Evolutionary conservation across 2,888 invertebrate genomes (phyloP), one percentile per base, ranked within the genome.

Genomic region (Drosophila borealis): DNA sequence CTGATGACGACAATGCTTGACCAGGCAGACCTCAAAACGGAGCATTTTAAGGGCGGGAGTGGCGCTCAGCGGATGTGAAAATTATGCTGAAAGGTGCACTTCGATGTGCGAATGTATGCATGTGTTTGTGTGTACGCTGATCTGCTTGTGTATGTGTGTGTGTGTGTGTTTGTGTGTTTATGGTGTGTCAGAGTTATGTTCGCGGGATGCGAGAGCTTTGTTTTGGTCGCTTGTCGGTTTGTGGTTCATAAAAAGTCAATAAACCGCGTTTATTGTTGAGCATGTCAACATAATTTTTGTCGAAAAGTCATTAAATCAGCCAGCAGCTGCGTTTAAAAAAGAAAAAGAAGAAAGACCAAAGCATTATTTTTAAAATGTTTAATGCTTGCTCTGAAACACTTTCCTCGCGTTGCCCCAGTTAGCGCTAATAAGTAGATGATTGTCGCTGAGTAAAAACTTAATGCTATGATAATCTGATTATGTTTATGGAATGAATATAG

Each of bases 191-290:
- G 65, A 60, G 55, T 57, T 48, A 60, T 61, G 57, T 48, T 75
- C 45, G 48, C 51, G 74, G 56, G 55, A 51, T 65, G 71, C 55
- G 49, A 42, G 50, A 57, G 62, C 77, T 83, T 81, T 86, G 76
- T 73, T 87, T 87, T 64, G 71, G 57, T 48, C 48, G 53, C 59
- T 56, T 49, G 48, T 48, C 54, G 56, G 51, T 72, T 80, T 88
- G 83, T 74, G 88, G 88, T 85, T 79, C 86, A 85, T 85, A 85
- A 85, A 88, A 85, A 79, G 79, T 77, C 88, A 82, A 88, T 88
- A 86, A 88, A 88, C 71, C 54, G 57, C 67, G 71, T 85, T 85
- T 88, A 85, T 88, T 72, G 74, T 79, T 56, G 54, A 57, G 66
- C 54, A 66, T 77, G 85, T 86, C 76, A 84, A 79, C 84, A 79